A percentile compares a stretch with the other conserved stretches of the same genome.
phyloP scores from a whole-genome alignment of 2,113 vertebrate genomes.

The Nannospalax galili region DNA sequence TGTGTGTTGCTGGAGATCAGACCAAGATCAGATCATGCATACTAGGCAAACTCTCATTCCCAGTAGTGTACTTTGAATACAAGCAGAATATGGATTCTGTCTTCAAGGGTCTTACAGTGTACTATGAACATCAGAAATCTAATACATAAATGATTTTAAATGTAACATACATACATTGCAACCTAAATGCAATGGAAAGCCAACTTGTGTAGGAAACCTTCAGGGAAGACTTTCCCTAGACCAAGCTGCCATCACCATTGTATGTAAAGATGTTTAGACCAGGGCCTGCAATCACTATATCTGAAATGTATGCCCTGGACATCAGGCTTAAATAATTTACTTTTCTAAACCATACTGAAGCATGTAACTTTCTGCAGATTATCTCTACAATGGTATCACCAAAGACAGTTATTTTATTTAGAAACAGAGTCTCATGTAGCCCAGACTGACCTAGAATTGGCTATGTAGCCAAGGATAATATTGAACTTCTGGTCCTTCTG shows the following conservation, averaged over 20 bases:
- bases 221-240: background rate
- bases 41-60: background rate
- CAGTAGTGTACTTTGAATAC: constrained; percentile 15
- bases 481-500: background rate
- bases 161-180: background rate
- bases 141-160: constrained; percentile 25
- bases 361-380: constrained; percentile 2
- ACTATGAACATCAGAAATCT: constrained; percentile 33
- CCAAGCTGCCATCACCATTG: background rate
- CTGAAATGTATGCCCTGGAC: background rate
- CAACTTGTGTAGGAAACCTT: background rate
- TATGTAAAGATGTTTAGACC: background rate
- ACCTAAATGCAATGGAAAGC: background rate
- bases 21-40: background rate
- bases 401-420: constrained; percentile 10
- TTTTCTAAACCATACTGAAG: constrained; percentile 17
- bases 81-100: background rate
- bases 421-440: background rate
- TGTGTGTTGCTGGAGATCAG: background rate
- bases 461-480: background rate
- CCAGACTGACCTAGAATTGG: background rate
- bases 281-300: background rate
- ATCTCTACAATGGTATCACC: background rate
- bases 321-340: constrained; percentile 8
- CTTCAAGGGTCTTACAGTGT: background rate